Evolutionary conservation across 2,113 vertebrate species (phyloP).

Genomic region (Macquaria australasica): DNA sequence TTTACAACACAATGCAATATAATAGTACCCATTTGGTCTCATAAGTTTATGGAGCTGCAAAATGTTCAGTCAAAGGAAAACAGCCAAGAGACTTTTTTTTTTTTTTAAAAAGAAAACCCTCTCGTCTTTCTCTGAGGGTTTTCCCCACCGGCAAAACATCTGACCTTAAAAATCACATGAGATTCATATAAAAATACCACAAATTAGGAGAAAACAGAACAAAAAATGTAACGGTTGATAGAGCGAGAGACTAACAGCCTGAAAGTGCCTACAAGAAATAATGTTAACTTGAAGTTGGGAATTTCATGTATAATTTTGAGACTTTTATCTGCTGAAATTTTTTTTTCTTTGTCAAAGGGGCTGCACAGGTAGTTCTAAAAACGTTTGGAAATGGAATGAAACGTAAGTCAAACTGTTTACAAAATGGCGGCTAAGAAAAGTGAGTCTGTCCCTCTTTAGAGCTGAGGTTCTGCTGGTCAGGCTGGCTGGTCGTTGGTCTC

Average conservation of each 20-base stretch:
- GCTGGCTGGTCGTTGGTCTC: neutral
- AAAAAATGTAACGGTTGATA: constrained; percentile 37
- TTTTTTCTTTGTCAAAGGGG: neutral
- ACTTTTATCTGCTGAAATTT: constrained; percentile 19
- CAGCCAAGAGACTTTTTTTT: constrained; percentile 9
- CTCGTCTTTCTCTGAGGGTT: constrained; percentile 4
- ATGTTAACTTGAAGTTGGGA: constrained; percentile 4
- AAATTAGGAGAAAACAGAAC: constrained; percentile 5
- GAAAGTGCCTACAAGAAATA: constrained; percentile 70
- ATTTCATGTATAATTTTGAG: neutral
- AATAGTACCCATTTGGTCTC: constrained; percentile 84
- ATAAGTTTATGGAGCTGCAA: constrained; percentile 71
- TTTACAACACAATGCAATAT: constrained; percentile 84
- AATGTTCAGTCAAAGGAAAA: constrained; percentile 62
- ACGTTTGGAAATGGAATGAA: constrained; percentile 26
- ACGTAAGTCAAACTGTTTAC: neutral
- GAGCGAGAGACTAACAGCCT: constrained; percentile 41
- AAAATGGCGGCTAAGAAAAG: constrained; percentile 3
- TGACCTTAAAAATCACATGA: constrained; percentile 43
- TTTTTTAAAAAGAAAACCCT: neutral
- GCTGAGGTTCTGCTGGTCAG: constrained; percentile 43
- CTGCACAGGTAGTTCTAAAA: constrained; percentile 14
- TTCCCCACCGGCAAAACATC: constrained; percentile 45
- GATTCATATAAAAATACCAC: constrained; percentile 28
- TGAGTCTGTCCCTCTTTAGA: neutral